These are phyloP conservation scores for Siphonodentalium dalli DNA, from an alignment of 2,888 invertebrate genomes.

Conservation along the genomic window DNA sequence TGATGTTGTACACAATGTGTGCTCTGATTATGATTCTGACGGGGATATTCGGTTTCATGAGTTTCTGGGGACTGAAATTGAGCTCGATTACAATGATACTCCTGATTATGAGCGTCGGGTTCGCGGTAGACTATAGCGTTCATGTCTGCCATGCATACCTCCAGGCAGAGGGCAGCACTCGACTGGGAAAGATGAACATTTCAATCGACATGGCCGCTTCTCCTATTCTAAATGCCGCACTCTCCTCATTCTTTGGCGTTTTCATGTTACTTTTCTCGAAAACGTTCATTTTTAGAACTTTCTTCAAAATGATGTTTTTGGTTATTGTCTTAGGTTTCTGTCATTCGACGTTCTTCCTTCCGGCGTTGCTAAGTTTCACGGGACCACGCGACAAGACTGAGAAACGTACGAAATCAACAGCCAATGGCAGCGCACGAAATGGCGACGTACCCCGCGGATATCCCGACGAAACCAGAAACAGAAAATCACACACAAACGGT, in stretches of 20 bases:
- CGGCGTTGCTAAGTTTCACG: too few relatives aligned
- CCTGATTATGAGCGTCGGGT: conserved; percentile 52
- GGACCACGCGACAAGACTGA: too few relatives aligned
- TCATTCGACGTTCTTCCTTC: conserved; percentile 34
- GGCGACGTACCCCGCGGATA: too few relatives aligned
- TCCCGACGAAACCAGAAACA: too few relatives aligned
- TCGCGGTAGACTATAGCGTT: conserved; percentile 48
- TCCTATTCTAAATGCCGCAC: conserved; percentile 37
- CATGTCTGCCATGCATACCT: conserved; percentile 47
- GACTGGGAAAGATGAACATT: conserved; percentile 20
- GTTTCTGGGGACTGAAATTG: conserved; percentile 41
- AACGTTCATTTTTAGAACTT: conserved; percentile 37
- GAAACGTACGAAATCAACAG: too few relatives aligned
- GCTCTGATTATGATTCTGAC: conserved; percentile 45
- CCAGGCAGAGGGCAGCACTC: conserved; percentile 17
- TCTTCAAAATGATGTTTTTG: conserved; percentile 38
- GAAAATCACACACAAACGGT: too few relatives aligned
- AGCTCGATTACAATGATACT: conserved; percentile 53
- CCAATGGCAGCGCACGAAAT: too few relatives aligned
- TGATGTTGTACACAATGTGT: conserved; percentile 38
- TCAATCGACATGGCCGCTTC: conserved; percentile 33
- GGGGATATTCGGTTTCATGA: conserved; percentile 51
- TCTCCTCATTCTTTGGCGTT: conserved; percentile 41
- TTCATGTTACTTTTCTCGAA: conserved; percentile 30
- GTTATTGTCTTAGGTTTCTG: conserved; percentile 36